Conservation (phyloP, 2,797 vertebrate genomes). For the Pseudotriccus pelzelni region DNA sequence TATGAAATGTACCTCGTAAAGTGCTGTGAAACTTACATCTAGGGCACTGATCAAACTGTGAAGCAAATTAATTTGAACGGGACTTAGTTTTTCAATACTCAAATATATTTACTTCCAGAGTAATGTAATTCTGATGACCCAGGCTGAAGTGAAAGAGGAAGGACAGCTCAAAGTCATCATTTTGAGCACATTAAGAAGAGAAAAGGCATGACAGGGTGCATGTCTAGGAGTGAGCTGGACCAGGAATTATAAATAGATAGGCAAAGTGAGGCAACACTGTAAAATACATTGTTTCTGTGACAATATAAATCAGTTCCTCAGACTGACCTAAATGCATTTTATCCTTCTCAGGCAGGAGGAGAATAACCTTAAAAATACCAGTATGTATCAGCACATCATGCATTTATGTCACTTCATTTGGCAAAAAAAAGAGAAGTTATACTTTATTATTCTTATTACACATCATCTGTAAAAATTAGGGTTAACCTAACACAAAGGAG, state of each 20-base stretch:
- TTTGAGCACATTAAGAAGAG: background rate
- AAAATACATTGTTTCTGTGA: background rate
- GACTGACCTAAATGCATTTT: background rate
- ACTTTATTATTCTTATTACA: background rate
- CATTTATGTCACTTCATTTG: background rate
- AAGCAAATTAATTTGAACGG: constrained; percentile 2
- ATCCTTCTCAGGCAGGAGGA: background rate
- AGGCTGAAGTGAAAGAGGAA: background rate
- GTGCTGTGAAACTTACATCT: background rate
- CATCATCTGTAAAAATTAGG: background rate
- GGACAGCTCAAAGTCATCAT: background rate
- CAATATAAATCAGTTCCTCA: background rate
- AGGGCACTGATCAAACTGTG: background rate
- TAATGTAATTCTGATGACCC: background rate
- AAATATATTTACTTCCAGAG: background rate
- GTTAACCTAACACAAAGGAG: background rate
- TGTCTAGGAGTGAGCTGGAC: background rate
- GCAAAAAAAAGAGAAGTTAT: background rate
- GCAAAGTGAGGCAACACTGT: background rate
- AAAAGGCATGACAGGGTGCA: background rate
- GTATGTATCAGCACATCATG: background rate
- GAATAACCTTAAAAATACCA: background rate
- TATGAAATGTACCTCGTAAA: background rate
- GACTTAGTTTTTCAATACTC: background rate
- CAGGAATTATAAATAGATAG: background rate